These are phyloP conservation scores for Scomber japonicus DNA, from an alignment of 2,113 vertebrate genomes.

Conservation along the genomic window DNA sequence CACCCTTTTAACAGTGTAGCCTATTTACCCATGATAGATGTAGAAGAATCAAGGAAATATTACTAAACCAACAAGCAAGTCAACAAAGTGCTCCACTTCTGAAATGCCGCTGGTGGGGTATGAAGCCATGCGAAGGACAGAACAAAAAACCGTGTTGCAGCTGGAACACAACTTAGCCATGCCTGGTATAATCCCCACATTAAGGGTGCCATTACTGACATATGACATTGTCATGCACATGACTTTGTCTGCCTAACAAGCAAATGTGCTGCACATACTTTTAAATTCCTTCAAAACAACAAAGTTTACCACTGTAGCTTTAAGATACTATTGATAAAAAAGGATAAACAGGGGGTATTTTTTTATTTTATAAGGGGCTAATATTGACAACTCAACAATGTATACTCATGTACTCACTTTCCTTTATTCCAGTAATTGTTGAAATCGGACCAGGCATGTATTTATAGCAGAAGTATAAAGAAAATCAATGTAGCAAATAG, in stretches of 20 bases:
- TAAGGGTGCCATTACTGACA: too few species aligned
- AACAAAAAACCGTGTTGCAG: too few species aligned
- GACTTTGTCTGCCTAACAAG: background rate
- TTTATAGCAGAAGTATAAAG: conserved; percentile 47
- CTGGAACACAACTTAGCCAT: too few species aligned
- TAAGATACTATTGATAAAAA: background rate
- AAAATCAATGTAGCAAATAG: conserved; percentile 57
- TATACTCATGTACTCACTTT: background rate
- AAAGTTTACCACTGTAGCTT: background rate
- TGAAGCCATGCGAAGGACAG: too few species aligned
- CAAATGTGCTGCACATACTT: background rate
- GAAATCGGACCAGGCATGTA: conserved; percentile 14
- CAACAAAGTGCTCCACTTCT: too few species aligned
- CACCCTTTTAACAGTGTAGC: too few species aligned
- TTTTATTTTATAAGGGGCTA: background rate
- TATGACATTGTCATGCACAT: background rate
- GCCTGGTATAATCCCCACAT: too few species aligned
- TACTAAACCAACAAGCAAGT: too few species aligned
- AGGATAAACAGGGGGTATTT: background rate
- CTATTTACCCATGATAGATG: too few species aligned
- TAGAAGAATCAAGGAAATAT: too few species aligned
- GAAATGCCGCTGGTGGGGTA: too few species aligned
- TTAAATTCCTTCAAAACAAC: background rate
- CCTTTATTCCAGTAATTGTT: conserved; percentile 36
- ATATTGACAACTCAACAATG: conserved; percentile 1